Evolutionary conservation across 2,888 invertebrate species (phyloP).

Genomic region (Neelides folsomi): DNA sequence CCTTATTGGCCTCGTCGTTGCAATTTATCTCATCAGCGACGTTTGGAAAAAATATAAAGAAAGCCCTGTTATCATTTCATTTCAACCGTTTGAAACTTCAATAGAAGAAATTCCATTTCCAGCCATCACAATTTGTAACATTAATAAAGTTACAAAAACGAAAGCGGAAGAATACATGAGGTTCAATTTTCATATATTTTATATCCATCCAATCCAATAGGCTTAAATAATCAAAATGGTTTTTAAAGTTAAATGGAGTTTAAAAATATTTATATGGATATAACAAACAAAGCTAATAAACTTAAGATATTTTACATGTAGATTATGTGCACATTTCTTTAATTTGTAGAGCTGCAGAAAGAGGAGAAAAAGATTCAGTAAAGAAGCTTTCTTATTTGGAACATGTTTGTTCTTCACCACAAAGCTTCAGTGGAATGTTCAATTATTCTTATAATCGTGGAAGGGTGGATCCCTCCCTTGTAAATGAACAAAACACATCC

Average conservation of each 20-base stretch:
- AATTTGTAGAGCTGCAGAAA: slow-evolving; percentile 13
- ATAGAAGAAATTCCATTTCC: slow-evolving; percentile 25
- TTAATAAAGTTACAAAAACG: slow-evolving; percentile 22
- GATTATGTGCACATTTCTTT: too few relatives aligned
- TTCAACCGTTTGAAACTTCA: slow-evolving; percentile 21
- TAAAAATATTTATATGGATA: neutral
- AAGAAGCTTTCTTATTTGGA: slow-evolving; percentile 20
- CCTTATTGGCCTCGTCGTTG: slow-evolving; percentile 7
- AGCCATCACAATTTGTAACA: slow-evolving; percentile 28
- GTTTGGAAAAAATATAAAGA: slow-evolving; percentile 18
- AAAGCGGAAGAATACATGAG: slow-evolving; percentile 19
- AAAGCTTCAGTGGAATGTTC: slow-evolving; percentile 20
- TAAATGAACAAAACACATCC: slow-evolving; percentile 7
- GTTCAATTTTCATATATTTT: slow-evolving; percentile 4
- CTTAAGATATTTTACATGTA: too few relatives aligned
- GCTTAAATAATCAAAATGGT: neutral
- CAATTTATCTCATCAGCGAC: slow-evolving; percentile 13
- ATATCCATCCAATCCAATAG: neutral
- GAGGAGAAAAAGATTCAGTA: slow-evolving; percentile 8
- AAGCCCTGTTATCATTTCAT: slow-evolving; percentile 25
- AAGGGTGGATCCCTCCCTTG: slow-evolving; percentile 10
- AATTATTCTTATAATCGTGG: slow-evolving; percentile 19
- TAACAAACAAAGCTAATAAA: too few relatives aligned
- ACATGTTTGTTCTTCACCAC: slow-evolving; percentile 20
- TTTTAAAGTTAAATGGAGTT: neutral